Evolutionary conservation across 2,797 vertebrate species (phyloP).

Genomic region (Brachyalestes nurse): DNA sequence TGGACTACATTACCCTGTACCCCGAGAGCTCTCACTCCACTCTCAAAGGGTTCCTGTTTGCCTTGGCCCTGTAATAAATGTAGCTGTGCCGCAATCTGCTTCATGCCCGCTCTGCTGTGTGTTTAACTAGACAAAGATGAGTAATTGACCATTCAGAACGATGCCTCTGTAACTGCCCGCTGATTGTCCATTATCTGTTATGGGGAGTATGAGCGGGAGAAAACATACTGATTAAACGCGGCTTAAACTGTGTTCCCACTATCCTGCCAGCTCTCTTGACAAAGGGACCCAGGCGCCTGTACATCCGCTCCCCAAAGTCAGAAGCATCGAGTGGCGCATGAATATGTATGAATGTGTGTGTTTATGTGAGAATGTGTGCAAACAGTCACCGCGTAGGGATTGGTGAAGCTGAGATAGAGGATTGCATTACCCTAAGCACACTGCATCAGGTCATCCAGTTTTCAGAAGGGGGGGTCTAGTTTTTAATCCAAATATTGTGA

Average conservation of each 20-base stretch:
- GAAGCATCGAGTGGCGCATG: constrained; percentile 63
- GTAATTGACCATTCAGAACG: constrained; percentile 78
- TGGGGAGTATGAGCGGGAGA: constrained; percentile 59
- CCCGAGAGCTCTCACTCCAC: constrained; percentile 36
- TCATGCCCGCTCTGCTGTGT: constrained; percentile 71
- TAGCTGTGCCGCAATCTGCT: constrained; percentile 72
- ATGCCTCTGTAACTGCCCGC: constrained; percentile 69
- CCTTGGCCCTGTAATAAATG: constrained; percentile 70
- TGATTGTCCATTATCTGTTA: constrained; percentile 79
- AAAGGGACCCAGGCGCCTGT: constrained; percentile 59
- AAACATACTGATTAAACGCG: constrained; percentile 77
- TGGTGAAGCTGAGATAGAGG: neutral
- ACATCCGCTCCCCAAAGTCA: constrained; percentile 68
- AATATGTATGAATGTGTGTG: constrained; percentile 68
- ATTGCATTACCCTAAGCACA: neutral
- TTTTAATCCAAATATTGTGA: neutral
- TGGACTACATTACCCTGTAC: constrained; percentile 43
- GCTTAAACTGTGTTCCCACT: constrained; percentile 74
- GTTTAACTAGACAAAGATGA: constrained; percentile 79
- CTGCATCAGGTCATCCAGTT: neutral
- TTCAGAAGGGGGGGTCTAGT: neutral
- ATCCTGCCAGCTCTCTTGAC: constrained; percentile 68
- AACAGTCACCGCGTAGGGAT: constrained; percentile 4
- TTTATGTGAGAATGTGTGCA: constrained; percentile 13
- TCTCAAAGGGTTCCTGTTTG: constrained; percentile 63